These are phyloP conservation scores for Diaphora mendica DNA, from an alignment of 2,888 invertebrate genomes.

Conservation along the genomic window DNA sequence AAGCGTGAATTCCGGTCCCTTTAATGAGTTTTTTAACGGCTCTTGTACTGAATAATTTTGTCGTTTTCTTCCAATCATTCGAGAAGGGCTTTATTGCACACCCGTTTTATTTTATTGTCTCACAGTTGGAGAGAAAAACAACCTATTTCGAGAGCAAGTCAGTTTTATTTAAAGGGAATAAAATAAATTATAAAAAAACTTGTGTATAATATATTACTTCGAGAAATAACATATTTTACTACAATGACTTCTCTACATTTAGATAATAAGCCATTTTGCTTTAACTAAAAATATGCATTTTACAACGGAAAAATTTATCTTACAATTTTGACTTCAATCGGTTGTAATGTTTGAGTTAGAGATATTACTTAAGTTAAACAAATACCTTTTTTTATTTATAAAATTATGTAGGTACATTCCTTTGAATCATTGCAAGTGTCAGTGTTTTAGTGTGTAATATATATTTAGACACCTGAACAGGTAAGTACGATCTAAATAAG, in stretches of 20 bases:
- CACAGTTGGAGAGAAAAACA: conserved; percentile 35
- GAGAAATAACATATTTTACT: conserved; percentile 24
- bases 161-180: conserved; percentile 32
- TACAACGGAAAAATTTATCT: too few relatives aligned
- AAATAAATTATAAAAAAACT: conserved; percentile 14
- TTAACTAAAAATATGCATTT: too few relatives aligned
- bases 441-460: too few relatives aligned
- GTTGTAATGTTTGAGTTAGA: too few relatives aligned
- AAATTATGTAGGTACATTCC: too few relatives aligned
- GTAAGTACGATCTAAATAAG: too few relatives aligned
- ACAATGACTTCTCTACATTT: not conserved
- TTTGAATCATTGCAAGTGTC: too few relatives aligned
- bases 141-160: conserved; percentile 39
- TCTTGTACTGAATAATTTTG: conserved; percentile 60
- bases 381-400: too few relatives aligned
- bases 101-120: conserved; percentile 54
- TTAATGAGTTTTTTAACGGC: conserved; percentile 65
- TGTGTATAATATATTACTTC: conserved; percentile 24
- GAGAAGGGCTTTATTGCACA: conserved; percentile 56
- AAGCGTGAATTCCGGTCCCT: conserved; percentile 45
- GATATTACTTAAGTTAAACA: too few relatives aligned
- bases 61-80: conserved; percentile 60
- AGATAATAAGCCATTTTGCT: not conserved
- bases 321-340: too few relatives aligned
- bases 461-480: too few relatives aligned